Evolutionary conservation across 2,888 invertebrate genomes (phyloP).

Genomic region (Abrostola tripartita): DNA sequence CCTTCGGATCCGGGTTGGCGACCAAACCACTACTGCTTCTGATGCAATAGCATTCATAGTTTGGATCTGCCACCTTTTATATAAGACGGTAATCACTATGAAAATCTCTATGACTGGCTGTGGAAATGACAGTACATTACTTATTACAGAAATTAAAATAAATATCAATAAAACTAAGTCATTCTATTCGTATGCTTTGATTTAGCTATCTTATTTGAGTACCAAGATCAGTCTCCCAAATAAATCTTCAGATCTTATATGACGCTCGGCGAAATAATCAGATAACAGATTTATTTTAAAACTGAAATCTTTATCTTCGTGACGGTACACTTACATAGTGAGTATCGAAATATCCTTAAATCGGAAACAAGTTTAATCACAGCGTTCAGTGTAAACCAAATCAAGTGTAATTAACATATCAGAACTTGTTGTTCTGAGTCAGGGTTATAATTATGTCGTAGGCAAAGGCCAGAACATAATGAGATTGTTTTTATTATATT

Average conservation of each 20-base stretch:
- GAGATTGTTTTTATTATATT: constrained; percentile 48
- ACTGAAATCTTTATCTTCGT: not conserved
- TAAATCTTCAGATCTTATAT: not conserved
- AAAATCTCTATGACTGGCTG: not conserved
- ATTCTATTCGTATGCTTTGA: too few species aligned
- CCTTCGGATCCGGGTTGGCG: constrained; percentile 74
- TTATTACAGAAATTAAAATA: too few species aligned
- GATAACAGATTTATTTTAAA: constrained; percentile 2
- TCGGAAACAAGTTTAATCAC: constrained; percentile 5
- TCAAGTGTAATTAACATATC: constrained; percentile 24
- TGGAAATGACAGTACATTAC: too few species aligned
- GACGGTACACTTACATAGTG: not conserved
- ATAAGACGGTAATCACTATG: constrained; percentile 7
- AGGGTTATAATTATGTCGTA: constrained; percentile 37
- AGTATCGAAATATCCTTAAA: constrained; percentile 26
- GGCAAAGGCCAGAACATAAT: constrained; percentile 33
- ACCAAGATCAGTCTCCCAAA: not conserved
- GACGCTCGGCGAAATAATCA: not conserved
- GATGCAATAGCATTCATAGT: constrained; percentile 54
- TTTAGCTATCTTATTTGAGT: not conserved
- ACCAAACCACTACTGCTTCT: constrained; percentile 65
- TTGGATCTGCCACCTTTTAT: constrained; percentile 33
- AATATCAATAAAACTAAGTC: too few species aligned
- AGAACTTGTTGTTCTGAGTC: constrained; percentile 27
- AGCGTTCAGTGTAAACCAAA: constrained; percentile 18